Percentiles rank a stretch among this genome's conserved stretches.
These are phyloP conservation scores for Taenioides sp. DNA, from an alignment of 2,797 vertebrate species.

Conservation along the genomic window DNA sequence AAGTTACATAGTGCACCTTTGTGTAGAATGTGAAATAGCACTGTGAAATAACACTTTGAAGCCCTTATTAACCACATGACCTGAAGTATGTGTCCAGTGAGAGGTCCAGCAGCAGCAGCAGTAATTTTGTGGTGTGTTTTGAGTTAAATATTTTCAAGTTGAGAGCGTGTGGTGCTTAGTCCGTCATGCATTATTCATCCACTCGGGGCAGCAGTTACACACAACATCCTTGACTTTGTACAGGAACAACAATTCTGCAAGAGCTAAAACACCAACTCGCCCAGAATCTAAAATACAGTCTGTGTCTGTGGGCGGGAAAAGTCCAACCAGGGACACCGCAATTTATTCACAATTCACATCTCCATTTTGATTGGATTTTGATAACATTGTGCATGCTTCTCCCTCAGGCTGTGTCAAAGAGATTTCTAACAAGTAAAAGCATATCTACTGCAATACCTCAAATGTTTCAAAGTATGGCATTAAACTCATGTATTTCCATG, in stretches of 20 bases:
- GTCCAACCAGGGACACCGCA: not conserved
- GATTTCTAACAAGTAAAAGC: not conserved
- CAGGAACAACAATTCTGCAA: conserved; percentile 23
- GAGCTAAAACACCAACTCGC: not conserved
- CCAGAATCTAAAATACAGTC: conserved; percentile 20
- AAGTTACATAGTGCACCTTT: no score
- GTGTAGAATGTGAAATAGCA: no score
- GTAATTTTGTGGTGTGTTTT: conserved; percentile 7
- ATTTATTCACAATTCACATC: not conserved
- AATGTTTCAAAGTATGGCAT: not conserved
- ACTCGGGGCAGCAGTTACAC: conserved; percentile 21
- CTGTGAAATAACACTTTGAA: no score
- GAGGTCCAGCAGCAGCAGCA: conserved; percentile 1
- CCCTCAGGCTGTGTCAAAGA: not conserved
- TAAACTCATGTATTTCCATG: not conserved
- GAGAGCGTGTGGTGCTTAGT: conserved; percentile 24
- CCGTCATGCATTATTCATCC: conserved; percentile 32
- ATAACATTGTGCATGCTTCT: not conserved
- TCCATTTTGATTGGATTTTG: not conserved
- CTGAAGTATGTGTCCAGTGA: no score
- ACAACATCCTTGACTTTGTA: conserved; percentile 8
- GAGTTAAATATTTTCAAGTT: conserved; percentile 19
- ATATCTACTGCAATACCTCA: not conserved
- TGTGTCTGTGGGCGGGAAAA: not conserved
- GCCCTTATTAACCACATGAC: no score